Conservation (phyloP, 2,113 vertebrate genomes). For the Entelurus aequoreus region DNA sequence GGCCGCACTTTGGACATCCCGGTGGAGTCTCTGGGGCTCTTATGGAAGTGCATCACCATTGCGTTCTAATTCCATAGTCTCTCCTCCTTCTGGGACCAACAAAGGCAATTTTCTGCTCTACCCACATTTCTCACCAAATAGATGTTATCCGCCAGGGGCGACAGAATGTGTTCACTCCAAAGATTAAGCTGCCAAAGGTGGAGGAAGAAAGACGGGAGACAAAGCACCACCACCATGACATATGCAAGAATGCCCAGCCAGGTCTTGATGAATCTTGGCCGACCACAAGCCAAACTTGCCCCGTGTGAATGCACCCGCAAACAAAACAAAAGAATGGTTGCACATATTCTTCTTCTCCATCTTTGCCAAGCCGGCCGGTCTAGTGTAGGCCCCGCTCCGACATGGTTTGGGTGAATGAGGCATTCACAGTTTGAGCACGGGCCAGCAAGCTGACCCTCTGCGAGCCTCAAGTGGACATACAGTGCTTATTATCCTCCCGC, state of each 20-base stretch:
- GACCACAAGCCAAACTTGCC: conserved; percentile 20
- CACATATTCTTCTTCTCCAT: conserved; percentile 9
- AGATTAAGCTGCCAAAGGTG: background rate
- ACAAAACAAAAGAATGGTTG: conserved; percentile 30
- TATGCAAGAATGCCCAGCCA: conserved; percentile 21
- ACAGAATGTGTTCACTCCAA: conserved; percentile 8
- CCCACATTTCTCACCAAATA: conserved; percentile 25
- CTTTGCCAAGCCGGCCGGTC: conserved; percentile 10
- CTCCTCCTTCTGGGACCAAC: conserved; percentile 56
- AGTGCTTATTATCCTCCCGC: conserved; percentile 42
- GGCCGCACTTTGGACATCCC: too few species aligned
- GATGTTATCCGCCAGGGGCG: conserved; percentile 20
- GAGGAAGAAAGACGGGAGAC: background rate
- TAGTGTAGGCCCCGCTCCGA: conserved; percentile 14
- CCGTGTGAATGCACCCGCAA: conserved; percentile 23
- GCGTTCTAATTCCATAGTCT: conserved; percentile 53
- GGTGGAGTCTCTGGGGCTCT: conserved; percentile 34
- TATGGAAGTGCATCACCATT: conserved; percentile 36
- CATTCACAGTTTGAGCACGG: conserved; percentile 36
- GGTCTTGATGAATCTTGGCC: conserved; percentile 43
- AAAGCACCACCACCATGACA: background rate
- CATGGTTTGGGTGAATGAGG: conserved; percentile 29
- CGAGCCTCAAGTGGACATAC: conserved; percentile 28
- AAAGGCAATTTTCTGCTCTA: conserved; percentile 55
- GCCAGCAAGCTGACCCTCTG: conserved; percentile 24